Percentiles rank a stretch among this genome's conserved stretches.
Evolutionary conservation across 2,113 vertebrate genomes (phyloP).

Genomic region (Synchiropus splendidus): DNA sequence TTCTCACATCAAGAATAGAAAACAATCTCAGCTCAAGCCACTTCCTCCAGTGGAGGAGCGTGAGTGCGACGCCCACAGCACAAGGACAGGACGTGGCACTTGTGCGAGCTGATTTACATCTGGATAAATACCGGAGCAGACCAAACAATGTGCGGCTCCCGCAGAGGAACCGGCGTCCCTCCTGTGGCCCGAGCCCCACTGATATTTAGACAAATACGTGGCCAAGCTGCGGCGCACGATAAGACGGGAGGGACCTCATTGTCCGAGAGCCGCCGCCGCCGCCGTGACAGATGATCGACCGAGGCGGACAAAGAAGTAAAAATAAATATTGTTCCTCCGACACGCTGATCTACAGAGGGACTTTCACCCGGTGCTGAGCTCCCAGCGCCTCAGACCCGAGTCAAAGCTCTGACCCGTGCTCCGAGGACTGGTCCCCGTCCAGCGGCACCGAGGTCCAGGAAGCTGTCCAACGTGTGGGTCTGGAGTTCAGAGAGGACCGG

Average conservation of each 20-base stretch:
- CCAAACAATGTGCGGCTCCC: conserved; percentile 80
- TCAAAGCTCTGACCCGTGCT: no score
- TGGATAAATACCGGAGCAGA: conserved; percentile 81
- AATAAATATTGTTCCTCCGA: not conserved
- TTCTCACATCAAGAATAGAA: conserved; percentile 38
- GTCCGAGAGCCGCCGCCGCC: no score
- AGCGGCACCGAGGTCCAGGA: no score
- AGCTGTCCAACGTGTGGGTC: no score
- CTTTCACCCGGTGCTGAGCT: conserved; percentile 6
- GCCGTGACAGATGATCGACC: no score
- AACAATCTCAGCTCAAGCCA: conserved; percentile 62
- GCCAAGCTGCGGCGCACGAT: conserved; percentile 64
- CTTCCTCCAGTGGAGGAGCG: conserved; percentile 70
- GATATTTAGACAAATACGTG: conserved; percentile 65
- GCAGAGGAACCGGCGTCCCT: conserved; percentile 72
- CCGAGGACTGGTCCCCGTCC: no score
- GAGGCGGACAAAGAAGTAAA: not conserved
- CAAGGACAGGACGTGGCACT: conserved; percentile 86
- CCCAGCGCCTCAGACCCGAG: no score
- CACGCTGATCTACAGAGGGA: not conserved
- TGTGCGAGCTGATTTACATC: conserved; percentile 84
- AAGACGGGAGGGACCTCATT: conserved; percentile 48
- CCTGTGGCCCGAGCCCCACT: conserved; percentile 61
- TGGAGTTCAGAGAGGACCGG: no score
- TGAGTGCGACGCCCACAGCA: conserved; percentile 61